Evolutionary conservation across 1,140 invertebrate species (phyloP).

Genomic region (Schlechtendalia chinensis): DNA sequence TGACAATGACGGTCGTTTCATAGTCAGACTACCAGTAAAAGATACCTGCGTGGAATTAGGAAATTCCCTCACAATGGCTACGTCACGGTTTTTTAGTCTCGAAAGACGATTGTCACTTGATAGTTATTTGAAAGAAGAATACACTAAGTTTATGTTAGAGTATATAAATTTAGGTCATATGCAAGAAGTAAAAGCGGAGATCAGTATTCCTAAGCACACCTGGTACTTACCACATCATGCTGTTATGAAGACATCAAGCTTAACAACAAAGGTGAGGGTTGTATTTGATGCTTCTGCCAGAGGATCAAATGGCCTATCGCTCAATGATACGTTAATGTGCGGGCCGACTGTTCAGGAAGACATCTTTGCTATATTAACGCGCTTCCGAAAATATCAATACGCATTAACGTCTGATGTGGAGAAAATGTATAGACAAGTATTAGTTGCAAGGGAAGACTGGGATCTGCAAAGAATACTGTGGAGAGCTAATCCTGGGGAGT

Average conservation of each 20-base stretch:
- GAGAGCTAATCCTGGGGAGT: no score
- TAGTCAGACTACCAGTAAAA: not conserved
- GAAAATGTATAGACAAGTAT: not conserved
- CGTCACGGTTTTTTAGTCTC: not conserved
- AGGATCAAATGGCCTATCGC: not conserved
- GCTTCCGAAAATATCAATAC: not conserved
- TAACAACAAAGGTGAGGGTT: not conserved
- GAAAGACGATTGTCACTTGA: slow-evolving; percentile 4
- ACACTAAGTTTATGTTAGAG: slow-evolving; percentile 1
- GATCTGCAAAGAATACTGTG: no score
- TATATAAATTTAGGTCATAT: slow-evolving; percentile 19
- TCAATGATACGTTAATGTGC: not conserved
- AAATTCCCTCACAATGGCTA: not conserved
- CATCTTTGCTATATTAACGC: not conserved
- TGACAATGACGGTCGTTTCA: not conserved
- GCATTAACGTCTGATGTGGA: not conserved
- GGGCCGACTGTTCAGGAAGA: not conserved
- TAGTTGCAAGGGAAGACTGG: no score
- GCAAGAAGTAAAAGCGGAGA: not conserved
- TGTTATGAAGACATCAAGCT: not conserved
- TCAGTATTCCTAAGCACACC: no score
- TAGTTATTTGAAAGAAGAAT: not conserved
- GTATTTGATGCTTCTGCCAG: not conserved
- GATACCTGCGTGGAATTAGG: not conserved
- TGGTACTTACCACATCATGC: not conserved